Evolutionary conservation across 2,888 invertebrate genomes (phyloP).

Genomic region (Seira musarum): DNA sequence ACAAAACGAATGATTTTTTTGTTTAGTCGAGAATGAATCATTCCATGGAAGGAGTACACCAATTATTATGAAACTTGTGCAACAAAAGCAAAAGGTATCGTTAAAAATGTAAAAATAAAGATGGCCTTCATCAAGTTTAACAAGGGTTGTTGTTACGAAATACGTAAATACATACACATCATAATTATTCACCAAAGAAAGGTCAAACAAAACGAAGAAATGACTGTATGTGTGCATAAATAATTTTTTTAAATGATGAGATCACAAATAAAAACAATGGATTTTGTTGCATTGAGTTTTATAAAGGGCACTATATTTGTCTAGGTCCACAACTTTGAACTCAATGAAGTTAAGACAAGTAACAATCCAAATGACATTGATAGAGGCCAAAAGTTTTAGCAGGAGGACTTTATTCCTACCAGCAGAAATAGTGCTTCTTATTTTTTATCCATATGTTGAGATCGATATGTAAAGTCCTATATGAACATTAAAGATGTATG

Average conservation of each 20-base stretch:
- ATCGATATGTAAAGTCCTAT: neutral
- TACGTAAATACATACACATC: too few relatives aligned
- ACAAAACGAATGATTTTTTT: too few relatives aligned
- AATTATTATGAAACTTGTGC: too few relatives aligned
- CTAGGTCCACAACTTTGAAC: conserved; percentile 40
- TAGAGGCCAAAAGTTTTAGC: conserved; percentile 18
- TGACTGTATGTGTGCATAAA: neutral
- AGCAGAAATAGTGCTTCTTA: too few relatives aligned
- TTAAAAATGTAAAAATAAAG: conserved; percentile 28
- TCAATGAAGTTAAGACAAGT: conserved; percentile 29
- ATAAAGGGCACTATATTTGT: conserved; percentile 15
- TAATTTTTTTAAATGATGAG: neutral
- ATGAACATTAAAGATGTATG: too few relatives aligned
- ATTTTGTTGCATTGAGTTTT: neutral
- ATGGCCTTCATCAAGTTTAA: conserved; percentile 23
- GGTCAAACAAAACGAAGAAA: conserved; percentile 24
- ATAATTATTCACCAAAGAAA: neutral
- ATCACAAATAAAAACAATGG: neutral
- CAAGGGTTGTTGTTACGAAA: conserved; percentile 26
- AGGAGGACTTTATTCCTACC: too few relatives aligned
- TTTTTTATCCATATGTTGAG: neutral
- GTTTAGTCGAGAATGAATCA: too few relatives aligned
- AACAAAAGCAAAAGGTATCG: too few relatives aligned
- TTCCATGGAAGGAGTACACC: too few relatives aligned
- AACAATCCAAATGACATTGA: conserved; percentile 23